phyloP scores from a whole-genome alignment of 2,888 invertebrate species.

The Meteorus colon region DNA sequence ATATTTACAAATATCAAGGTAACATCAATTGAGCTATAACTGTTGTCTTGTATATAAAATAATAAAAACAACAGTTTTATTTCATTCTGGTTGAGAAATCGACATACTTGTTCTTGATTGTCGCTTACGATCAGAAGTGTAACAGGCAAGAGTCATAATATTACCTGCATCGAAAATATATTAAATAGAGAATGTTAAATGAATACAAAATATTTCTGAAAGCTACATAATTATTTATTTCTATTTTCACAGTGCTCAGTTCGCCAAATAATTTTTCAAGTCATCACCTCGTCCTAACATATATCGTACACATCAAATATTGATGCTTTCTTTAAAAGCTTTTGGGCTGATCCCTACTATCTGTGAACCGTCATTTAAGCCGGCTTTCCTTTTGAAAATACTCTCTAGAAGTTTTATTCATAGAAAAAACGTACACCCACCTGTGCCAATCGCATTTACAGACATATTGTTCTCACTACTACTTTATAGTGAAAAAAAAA shows the following conservation, averaged over 20 bases:
- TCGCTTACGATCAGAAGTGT: no score
- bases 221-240: not conserved
- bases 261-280: not conserved
- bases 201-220: not conserved
- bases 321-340: slow-evolving; percentile 2
- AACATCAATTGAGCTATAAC: no score
- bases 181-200: not conserved
- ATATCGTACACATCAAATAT: not conserved
- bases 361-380: not conserved
- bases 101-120: no score
- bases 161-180: no score
- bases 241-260: not conserved
- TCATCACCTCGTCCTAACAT: not conserved
- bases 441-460: not conserved
- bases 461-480: not conserved
- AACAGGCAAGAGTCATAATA: no score
- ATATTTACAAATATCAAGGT: no score
- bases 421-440: not conserved
- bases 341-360: not conserved
- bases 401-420: not conserved
- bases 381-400: not conserved
- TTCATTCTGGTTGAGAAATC: no score
- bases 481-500: not conserved
- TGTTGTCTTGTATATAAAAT: no score
- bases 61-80: no score